Evolutionary conservation across 1,140 invertebrate species (phyloP).

Genomic region (Leptinotarsa defecta): DNA sequence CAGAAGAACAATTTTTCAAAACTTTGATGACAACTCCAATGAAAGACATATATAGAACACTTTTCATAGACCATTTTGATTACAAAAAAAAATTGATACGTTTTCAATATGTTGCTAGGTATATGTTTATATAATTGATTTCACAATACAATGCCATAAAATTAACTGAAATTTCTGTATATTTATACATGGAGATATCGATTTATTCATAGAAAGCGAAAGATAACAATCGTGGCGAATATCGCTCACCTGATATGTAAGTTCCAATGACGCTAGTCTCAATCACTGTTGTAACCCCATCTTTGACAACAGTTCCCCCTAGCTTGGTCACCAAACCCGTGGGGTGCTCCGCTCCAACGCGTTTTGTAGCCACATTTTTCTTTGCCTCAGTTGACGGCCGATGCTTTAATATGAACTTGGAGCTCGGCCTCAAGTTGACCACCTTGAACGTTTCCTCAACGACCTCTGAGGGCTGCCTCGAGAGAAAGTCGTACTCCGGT

Average conservation of each 20-base stretch:
- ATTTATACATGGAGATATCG: too few species aligned
- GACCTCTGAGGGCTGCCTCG: conserved; percentile 78
- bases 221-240: too few species aligned
- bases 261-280: conserved; percentile 88
- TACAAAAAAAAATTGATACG: too few species aligned
- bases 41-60: too few species aligned
- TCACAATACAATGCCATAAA: too few species aligned
- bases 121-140: too few species aligned
- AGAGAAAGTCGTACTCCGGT: conserved; percentile 82
- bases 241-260: conserved; percentile 66
- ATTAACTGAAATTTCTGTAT: too few species aligned
- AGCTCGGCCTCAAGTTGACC: conserved; percentile 58
- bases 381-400: conserved; percentile 58
- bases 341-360: conserved; percentile 66
- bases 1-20: too few species aligned
- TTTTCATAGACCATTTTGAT: too few species aligned
- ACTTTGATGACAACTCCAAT: too few species aligned
- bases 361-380: conserved; percentile 56
- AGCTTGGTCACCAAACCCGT: conserved; percentile 79
- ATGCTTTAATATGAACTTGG: conserved; percentile 59
- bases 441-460: conserved; percentile 58
- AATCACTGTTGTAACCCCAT: conserved; percentile 81
- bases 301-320: conserved; percentile 80
- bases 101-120: too few species aligned
- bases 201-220: too few species aligned